phyloP scores from a whole-genome alignment of 2,113 vertebrate species.

The Lophotis ruficrista region DNA sequence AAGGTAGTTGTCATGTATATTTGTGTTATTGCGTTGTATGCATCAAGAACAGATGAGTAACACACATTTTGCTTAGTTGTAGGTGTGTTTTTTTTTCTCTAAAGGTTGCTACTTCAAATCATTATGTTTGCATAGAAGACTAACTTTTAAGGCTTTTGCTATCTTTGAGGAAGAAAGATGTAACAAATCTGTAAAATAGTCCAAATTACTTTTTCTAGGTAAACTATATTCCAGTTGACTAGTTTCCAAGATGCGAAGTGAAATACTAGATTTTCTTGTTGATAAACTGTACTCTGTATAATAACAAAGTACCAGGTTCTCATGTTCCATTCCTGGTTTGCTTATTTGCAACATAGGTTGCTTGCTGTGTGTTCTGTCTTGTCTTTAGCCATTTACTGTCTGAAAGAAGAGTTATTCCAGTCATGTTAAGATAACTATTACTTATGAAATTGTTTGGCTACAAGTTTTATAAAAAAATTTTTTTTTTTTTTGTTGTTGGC shows the following conservation, averaged over 20 bases:
- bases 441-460: background rate
- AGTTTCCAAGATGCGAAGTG: background rate
- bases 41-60: background rate
- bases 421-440: background rate
- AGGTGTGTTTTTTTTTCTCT: background rate
- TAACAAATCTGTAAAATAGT: background rate
- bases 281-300: background rate
- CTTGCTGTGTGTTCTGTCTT: background rate
- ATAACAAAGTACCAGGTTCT: background rate
- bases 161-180: background rate
- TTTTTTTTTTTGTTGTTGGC: background rate
- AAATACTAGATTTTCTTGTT: background rate
- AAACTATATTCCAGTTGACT: fast-evolving
- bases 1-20: background rate
- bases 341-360: background rate
- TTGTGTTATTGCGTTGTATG: background rate
- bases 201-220: background rate
- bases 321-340: background rate
- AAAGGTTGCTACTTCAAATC: background rate
- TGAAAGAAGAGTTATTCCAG: background rate
- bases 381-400: background rate
- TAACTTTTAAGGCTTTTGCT: background rate
- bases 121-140: background rate
- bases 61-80: background rate
- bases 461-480: background rate